Evolutionary conservation across 2,113 vertebrate genomes (phyloP).

Genomic region (Labeo catla): DNA sequence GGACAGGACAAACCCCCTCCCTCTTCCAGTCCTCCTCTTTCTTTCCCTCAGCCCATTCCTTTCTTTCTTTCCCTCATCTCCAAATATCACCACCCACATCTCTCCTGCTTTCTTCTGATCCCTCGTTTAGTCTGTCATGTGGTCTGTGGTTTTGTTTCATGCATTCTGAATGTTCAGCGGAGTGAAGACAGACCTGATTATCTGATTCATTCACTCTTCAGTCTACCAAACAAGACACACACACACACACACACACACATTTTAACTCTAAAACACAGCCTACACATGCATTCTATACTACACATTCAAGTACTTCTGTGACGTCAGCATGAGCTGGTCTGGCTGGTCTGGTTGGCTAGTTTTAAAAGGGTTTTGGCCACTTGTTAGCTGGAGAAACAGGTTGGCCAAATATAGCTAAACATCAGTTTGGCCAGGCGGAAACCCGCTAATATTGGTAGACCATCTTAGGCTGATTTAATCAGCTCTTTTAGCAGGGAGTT

Average conservation of each 20-base stretch:
- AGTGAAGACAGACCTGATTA: constrained; percentile 41
- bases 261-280: not conserved
- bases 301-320: not conserved
- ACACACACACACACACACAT: not conserved
- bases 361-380: not conserved
- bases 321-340: not conserved
- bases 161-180: constrained; percentile 42
- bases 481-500: not conserved
- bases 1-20: not conserved
- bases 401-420: not conserved
- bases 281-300: not conserved
- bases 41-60: not conserved
- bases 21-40: not conserved
- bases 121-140: not conserved
- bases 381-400: not conserved
- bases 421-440: not conserved
- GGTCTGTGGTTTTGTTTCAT: constrained; percentile 43
- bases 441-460: not conserved
- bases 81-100: not conserved
- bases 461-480: not conserved
- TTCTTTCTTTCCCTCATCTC: not conserved
- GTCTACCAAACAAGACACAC: not conserved
- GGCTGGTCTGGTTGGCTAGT: not conserved
- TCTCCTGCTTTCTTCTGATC: constrained; percentile 27
- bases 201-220: constrained; percentile 14